Conservation (phyloP, 2,888 invertebrate species). For the Morpho deidamia region DNA sequence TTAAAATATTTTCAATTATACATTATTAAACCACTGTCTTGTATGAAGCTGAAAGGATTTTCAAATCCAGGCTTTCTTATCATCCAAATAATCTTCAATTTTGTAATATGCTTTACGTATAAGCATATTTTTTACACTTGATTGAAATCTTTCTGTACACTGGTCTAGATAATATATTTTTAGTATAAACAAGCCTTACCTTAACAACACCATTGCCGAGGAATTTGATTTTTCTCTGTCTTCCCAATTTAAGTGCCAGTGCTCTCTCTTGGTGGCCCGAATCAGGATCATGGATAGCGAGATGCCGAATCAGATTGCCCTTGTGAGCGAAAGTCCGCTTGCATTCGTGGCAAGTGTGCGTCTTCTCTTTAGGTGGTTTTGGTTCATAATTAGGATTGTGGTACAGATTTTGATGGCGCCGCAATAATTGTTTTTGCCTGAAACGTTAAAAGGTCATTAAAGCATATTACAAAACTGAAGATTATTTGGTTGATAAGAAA, state of each 20-base stretch:
- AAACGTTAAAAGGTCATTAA: constrained; percentile 30
- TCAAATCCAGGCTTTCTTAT: no score
- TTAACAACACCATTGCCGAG: constrained; percentile 62
- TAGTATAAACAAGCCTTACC: constrained; percentile 32
- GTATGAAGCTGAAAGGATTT: no score
- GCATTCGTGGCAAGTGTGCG: constrained; percentile 92
- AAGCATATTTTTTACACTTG: no score
- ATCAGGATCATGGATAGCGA: constrained; percentile 94
- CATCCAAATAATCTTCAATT: no score
- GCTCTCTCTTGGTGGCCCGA: constrained; percentile 86
- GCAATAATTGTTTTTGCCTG: constrained; percentile 94
- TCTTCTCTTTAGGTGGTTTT: constrained; percentile 92
- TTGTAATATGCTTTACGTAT: no score
- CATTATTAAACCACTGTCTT: no score
- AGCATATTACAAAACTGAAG: no score
- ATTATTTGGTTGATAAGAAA: no score
- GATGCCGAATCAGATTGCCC: constrained; percentile 94
- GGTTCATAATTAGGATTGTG: constrained; percentile 94
- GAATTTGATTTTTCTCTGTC: constrained; percentile 85
- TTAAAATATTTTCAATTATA: no score
- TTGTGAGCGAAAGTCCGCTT: constrained; percentile 88
- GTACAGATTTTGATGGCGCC: constrained; percentile 93
- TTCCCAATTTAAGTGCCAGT: constrained; percentile 86
- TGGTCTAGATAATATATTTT: no score
- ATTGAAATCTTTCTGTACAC: no score